phyloP scores from a whole-genome alignment of 1,140 invertebrate species.

The Zaprionus tsacasi region DNA sequence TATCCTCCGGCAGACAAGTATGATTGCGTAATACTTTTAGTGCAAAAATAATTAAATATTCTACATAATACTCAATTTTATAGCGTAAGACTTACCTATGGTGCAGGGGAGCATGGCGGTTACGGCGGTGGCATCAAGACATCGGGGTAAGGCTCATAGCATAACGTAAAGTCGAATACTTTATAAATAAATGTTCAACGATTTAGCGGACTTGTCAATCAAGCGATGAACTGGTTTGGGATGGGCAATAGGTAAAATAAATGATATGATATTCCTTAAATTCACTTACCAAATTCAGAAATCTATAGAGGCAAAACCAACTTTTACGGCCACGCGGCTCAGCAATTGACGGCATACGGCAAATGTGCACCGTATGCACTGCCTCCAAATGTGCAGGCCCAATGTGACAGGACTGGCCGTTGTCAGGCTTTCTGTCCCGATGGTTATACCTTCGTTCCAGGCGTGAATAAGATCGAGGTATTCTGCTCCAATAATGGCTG shows the following conservation, averaged over 20 bases:
- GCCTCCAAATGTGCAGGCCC: slow-evolving; percentile 58
- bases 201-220: slow-evolving; percentile 47
- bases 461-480: slow-evolving; percentile 85
- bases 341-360: slow-evolving; percentile 49
- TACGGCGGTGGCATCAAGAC: slow-evolving; percentile 41
- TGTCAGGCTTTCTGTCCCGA: slow-evolving; percentile 86
- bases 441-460: slow-evolving; percentile 87
- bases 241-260: slow-evolving; percentile 56
- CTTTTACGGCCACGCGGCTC: slow-evolving; percentile 52
- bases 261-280: background rate
- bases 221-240: slow-evolving; percentile 50
- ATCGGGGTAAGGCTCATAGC: slow-evolving; percentile 27
- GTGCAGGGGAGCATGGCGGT: background rate
- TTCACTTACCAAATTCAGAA: background rate
- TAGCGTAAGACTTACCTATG: slow-evolving; percentile 53
- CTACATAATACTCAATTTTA: slow-evolving; percentile 9
- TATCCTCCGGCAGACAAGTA: slow-evolving; percentile 61
- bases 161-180: background rate
- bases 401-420: slow-evolving; percentile 54
- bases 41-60: slow-evolving; percentile 4
- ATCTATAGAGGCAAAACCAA: slow-evolving; percentile 40
- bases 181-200: background rate
- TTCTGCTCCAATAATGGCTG: slow-evolving; percentile 86
- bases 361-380: slow-evolving; percentile 52
- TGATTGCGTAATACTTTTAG: slow-evolving; percentile 13